Evolutionary conservation across 2,888 invertebrate species (phyloP).

Genomic region (Melikaiella ostensackeni): DNA sequence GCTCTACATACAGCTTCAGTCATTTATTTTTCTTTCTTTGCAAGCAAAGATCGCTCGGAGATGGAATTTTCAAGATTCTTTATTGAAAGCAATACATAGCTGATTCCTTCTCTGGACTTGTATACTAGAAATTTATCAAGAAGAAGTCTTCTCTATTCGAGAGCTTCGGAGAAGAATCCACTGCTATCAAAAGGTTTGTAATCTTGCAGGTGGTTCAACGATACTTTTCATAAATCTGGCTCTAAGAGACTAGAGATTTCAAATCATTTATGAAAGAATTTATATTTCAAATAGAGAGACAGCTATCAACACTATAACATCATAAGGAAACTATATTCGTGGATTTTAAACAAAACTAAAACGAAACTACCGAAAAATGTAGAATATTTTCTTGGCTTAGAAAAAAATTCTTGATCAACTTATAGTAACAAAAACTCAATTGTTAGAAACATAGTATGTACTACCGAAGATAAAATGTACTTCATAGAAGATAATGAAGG

Average conservation of each 20-base stretch:
- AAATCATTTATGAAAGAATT: neutral
- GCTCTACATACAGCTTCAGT: conserved; percentile 20
- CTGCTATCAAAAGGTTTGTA: conserved; percentile 33
- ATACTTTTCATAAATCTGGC: conserved; percentile 12
- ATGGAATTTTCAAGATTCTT: conserved; percentile 40
- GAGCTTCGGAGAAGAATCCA: conserved; percentile 7
- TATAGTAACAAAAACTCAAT: no score
- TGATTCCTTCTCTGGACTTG: conserved; percentile 31
- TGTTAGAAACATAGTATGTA: no score
- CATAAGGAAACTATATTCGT: no score
- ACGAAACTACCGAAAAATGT: no score
- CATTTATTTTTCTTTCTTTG: conserved; percentile 19
- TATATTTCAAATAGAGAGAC: neutral
- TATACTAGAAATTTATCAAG: conserved; percentile 34
- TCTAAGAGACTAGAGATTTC: neutral
- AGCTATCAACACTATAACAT: no score
- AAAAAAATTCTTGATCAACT: no score
- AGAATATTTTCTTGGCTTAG: no score
- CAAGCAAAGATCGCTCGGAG: conserved; percentile 26
- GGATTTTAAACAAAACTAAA: no score
- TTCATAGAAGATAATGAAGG: no score
- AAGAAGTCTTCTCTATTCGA: conserved; percentile 31
- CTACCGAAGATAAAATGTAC: no score
- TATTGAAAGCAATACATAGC: conserved; percentile 39
- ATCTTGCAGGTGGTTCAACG: conserved; percentile 19